Conservation (phyloP, 2,888 invertebrate species). For the Apotomis capreana region DNA sequence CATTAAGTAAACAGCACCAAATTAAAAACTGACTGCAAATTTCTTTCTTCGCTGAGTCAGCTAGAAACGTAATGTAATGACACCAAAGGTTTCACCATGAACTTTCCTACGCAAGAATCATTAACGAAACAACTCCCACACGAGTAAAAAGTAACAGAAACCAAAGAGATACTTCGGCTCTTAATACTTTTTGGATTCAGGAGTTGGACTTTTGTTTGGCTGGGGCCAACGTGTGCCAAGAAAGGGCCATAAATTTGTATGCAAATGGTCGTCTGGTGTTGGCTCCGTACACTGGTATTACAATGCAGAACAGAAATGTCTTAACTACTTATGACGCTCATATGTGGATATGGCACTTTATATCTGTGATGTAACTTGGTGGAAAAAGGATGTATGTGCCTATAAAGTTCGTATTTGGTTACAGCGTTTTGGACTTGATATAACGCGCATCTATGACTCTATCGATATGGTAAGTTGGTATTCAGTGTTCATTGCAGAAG, state of each 20-base stretch:
- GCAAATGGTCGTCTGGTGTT: slow-evolving; percentile 16
- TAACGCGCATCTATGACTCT: neutral
- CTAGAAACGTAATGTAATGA: too few relatives aligned
- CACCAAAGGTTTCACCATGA: neutral
- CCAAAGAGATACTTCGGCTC: neutral
- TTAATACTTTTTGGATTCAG: neutral
- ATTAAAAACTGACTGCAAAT: too few relatives aligned
- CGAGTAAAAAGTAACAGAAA: neutral
- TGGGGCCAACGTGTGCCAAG: slow-evolving; percentile 19
- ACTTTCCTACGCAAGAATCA: neutral
- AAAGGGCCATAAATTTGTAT: slow-evolving; percentile 28
- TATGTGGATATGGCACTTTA: neutral
- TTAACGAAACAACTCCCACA: neutral
- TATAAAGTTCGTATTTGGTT: neutral
- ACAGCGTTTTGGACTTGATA: neutral
- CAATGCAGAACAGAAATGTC: neutral
- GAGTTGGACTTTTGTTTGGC: neutral
- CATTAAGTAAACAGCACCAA: too few relatives aligned
- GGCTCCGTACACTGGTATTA: neutral
- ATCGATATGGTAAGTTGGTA: neutral
- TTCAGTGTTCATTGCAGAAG: neutral
- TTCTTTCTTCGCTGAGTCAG: too few relatives aligned
- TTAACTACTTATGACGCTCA: neutral
- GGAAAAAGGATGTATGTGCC: neutral
- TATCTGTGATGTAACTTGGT: neutral